Percentiles rank a stretch among this genome's conserved stretches.
phyloP scores from a whole-genome alignment of 2,113 vertebrate species.

The Periophthalmodon schlosseri region DNA sequence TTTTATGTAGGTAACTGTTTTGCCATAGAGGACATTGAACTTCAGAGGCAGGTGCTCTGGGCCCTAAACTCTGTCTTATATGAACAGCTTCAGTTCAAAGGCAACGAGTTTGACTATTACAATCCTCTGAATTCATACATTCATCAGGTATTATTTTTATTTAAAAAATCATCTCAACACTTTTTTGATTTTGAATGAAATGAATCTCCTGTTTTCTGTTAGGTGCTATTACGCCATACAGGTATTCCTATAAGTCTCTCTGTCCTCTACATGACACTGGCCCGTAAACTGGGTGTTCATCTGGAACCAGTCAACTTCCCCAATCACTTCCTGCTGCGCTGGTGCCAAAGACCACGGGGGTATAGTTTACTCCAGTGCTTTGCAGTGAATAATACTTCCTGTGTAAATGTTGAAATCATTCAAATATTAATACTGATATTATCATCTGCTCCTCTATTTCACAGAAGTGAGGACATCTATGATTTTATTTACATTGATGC shows the following conservation, averaged over 20 bases:
- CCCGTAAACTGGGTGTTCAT: constrained; percentile 85
- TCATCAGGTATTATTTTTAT: constrained; percentile 82
- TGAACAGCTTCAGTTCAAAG: constrained; percentile 93
- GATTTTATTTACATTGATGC: constrained; percentile 96
- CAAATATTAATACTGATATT: no score
- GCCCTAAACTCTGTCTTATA: constrained; percentile 92
- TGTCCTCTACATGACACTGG: constrained; percentile 92
- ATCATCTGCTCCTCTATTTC: background rate
- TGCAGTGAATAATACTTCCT: background rate
- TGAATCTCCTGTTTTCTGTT: background rate
- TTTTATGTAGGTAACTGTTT: constrained; percentile 68
- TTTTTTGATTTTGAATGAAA: background rate
- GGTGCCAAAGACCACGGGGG: constrained; percentile 90
- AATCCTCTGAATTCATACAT: constrained; percentile 97
- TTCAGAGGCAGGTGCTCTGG: constrained; percentile 91
- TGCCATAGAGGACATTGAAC: constrained; percentile 84
- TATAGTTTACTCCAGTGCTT: constrained; percentile 52
- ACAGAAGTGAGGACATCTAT: constrained; percentile 88
- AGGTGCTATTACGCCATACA: constrained; percentile 91
- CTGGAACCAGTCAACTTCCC: constrained; percentile 97
- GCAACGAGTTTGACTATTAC: constrained; percentile 95
- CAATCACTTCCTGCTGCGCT: constrained; percentile 93
- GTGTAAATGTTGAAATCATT: background rate
- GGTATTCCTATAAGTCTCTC: constrained; percentile 98
- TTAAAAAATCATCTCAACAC: accelerated